These are phyloP conservation scores for Periophthalmus magnuspinnatus DNA, from an alignment of 2,797 vertebrate genomes.

Conservation along the genomic window DNA sequence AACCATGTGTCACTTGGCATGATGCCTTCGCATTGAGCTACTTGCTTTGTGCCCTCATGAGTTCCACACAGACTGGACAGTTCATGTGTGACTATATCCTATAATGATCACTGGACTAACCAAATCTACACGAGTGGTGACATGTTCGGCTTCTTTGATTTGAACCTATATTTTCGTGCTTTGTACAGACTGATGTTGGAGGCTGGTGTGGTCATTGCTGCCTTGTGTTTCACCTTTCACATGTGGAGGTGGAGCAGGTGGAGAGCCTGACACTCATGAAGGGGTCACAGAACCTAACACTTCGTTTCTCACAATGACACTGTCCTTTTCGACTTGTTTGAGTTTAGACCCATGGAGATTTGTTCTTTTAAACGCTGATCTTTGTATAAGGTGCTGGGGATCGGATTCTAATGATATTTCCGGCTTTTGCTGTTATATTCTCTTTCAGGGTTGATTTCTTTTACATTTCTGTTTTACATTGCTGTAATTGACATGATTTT, in stretches of 20 bases:
- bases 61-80: slow-evolving; percentile 3
- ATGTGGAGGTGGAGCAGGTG: slow-evolving; percentile 35
- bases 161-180: slow-evolving; percentile 72
- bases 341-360: slow-evolving; percentile 64
- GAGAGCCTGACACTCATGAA: slow-evolving; percentile 14
- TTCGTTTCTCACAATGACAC: slow-evolving; percentile 54
- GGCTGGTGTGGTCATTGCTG: slow-evolving; percentile 63
- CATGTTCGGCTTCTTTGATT: slow-evolving; percentile 64
- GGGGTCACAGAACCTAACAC: slow-evolving; percentile 40
- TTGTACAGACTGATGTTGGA: slow-evolving; percentile 54
- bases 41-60: background rate
- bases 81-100: slow-evolving; percentile 48
- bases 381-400: slow-evolving; percentile 84
- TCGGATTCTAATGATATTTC: slow-evolving; percentile 79
- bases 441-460: slow-evolving; percentile 83
- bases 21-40: slow-evolving; percentile 52
- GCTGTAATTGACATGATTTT: slow-evolving; percentile 84
- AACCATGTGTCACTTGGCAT: slow-evolving; percentile 36
- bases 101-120: slow-evolving; percentile 59
- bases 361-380: slow-evolving; percentile 68
- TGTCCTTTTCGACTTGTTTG: slow-evolving; percentile 55
- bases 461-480: slow-evolving; percentile 79
- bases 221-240: slow-evolving; percentile 66
- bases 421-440: slow-evolving; percentile 78
- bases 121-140: slow-evolving; percentile 53